Conservation (phyloP, 2,797 vertebrate species). For the Pagetopsis macropterus region DNA sequence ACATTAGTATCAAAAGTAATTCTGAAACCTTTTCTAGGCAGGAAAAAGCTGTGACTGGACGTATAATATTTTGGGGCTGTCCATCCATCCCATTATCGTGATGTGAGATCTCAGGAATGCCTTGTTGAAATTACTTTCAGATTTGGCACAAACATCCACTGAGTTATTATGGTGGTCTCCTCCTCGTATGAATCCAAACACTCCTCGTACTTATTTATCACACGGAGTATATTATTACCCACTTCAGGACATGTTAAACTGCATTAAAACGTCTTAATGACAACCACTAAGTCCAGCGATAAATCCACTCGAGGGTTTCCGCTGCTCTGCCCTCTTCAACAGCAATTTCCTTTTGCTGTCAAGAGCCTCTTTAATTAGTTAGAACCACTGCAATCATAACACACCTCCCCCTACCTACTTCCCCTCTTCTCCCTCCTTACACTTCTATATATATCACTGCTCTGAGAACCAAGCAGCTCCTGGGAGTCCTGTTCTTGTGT, state of each 20-base stretch:
- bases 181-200: slow-evolving; percentile 10
- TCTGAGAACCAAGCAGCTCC: slow-evolving; percentile 47
- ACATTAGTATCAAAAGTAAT: no score
- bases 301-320: slow-evolving; percentile 24
- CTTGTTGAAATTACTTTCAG: no score
- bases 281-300: not conserved
- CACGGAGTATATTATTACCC: slow-evolving; percentile 7
- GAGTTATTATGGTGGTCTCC: no score
- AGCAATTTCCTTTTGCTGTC: slow-evolving; percentile 62
- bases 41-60: no score
- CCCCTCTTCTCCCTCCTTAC: slow-evolving; percentile 24
- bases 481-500: slow-evolving; percentile 59
- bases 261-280: slow-evolving; percentile 24
- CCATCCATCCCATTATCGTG: no score
- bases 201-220: not conserved
- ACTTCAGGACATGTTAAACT: slow-evolving; percentile 22
- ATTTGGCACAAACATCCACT: no score
- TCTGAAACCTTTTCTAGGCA: no score
- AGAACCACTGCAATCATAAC: slow-evolving; percentile 68
- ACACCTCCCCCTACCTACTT: slow-evolving; percentile 44
- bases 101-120: no score
- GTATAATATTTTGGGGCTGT: no score
- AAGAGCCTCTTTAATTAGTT: slow-evolving; percentile 76
- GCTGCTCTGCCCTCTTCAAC: slow-evolving; percentile 50
- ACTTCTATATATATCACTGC: slow-evolving; percentile 73